These are phyloP conservation scores for Pygathrix nemaeus DNA, from an alignment of 2,113 vertebrate species.

Conservation along the genomic window DNA sequence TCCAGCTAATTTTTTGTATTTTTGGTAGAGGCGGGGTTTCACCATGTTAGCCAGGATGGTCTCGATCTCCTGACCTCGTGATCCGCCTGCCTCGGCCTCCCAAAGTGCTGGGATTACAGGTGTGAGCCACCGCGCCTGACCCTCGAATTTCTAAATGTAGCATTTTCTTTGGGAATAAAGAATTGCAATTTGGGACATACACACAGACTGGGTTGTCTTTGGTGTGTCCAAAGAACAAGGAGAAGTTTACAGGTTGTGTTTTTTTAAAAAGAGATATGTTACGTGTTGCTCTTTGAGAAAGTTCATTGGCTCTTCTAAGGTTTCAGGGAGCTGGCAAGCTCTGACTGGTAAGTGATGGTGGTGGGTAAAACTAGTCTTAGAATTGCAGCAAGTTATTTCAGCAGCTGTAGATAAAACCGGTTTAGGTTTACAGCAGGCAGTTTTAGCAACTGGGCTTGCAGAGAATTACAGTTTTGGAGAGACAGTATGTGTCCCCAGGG, in stretches of 20 bases:
- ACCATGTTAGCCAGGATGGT: too few species aligned
- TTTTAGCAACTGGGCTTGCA: not conserved
- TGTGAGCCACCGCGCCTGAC: rapidly evolving
- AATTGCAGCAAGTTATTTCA: not conserved
- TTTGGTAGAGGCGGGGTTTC: too few species aligned
- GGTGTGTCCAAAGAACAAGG: not conserved
- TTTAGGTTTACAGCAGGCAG: not conserved
- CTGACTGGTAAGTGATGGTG: not conserved
- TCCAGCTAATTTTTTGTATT: too few species aligned
- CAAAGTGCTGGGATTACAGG: too few species aligned
- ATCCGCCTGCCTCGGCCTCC: rapidly evolving
- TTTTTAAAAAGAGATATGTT: not conserved
- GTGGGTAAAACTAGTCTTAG: not conserved
- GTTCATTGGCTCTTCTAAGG: not conserved
- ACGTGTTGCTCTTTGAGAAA: not conserved
- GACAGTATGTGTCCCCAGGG: not conserved
- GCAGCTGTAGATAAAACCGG: not conserved
- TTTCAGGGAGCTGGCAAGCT: not conserved
- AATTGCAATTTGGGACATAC: not conserved
- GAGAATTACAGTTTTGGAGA: not conserved
- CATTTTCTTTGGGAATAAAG: not conserved
- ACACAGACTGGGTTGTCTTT: not conserved
- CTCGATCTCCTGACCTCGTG: too few species aligned
- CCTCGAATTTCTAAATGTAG: too few species aligned
- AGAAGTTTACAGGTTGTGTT: not conserved